Conservation (phyloP, 2,113 vertebrate species). For the Cinclus cinclus region DNA sequence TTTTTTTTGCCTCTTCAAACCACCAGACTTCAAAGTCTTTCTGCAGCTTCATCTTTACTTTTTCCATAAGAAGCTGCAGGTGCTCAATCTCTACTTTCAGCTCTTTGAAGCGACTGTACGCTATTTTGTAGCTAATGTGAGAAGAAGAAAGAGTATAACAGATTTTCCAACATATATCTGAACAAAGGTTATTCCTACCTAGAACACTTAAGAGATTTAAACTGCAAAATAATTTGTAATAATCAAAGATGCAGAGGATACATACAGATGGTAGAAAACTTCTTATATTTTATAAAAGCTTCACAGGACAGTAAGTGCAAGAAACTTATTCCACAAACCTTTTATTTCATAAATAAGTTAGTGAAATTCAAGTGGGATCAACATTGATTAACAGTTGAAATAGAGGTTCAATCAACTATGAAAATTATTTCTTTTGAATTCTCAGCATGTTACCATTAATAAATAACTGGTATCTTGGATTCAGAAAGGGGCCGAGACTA, state of each 20-base stretch:
- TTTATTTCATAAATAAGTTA: background rate
- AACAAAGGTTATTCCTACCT: background rate
- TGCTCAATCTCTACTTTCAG: conserved; percentile 93
- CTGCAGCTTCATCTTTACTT: conserved; percentile 84
- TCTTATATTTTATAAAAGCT: background rate
- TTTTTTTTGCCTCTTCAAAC: conserved; percentile 74
- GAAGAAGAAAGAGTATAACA: background rate
- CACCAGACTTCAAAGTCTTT: conserved; percentile 92
- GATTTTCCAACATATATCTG: background rate
- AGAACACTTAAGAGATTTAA: background rate
- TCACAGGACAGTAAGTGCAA: background rate
- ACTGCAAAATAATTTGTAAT: background rate
- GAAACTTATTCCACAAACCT: background rate
- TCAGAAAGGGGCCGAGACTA: background rate
- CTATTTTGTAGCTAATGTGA: conserved; percentile 81
- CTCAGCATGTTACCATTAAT: background rate
- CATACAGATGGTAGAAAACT: background rate
- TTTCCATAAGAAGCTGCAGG: conserved; percentile 87
- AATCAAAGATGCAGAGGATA: background rate
- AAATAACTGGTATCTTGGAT: background rate
- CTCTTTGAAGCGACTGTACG: conserved; percentile 79
- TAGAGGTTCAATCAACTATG: background rate
- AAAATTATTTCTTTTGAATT: background rate
- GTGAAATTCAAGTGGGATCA: background rate
- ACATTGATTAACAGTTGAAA: background rate